Base-by-base conservation (phyloP, 2,888 invertebrate species). In the Diaphora mendica region DNA sequence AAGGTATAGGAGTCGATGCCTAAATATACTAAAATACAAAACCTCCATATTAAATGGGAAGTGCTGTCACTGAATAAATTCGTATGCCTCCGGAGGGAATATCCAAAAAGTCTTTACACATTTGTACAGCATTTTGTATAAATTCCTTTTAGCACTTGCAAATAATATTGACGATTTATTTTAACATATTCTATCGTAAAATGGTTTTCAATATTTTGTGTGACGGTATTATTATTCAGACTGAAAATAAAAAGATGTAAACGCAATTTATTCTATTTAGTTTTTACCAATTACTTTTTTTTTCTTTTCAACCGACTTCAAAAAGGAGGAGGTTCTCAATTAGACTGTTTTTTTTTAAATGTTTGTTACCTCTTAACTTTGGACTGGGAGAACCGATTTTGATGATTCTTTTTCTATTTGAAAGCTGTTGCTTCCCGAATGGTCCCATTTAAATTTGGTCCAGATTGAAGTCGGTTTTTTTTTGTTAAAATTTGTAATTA, bases 11-110 rank as follows among this genome's bases (percentile, higher is more conserved):
- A 65, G 26, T 30, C 7, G 44, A 42, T 66, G 26, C 17, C 68
- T 39, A 59, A 33, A 26, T 65, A 39, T 71, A 77, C 75, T 82
- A 68, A 67, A 73, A 77, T 70, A 72, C 68, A 80, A 80, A 62
- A 39, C 39, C 70, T 26, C 62, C 7, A 26, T 42, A 20, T 48
- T 67, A 67, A 30, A 44, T 48, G 17, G 55, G 20, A 39, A 59
- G 67, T 44, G 26, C 44, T 67, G 67, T 67, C 67, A 67, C 67
- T 67, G 67, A 64, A 70, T 70, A 70, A 64, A 70, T 70, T 62
- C 48, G 44, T 70, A 64, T 64, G 42, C 23, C 39, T 70, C 70
- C 64, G 15, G 7, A 70, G 70, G 70, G 70, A 70, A 70, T 64
- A 70, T 70, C 64, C 9, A 33, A 44, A 69, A 70, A n/a, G 26